Conservation (phyloP, 64 coral and sea anemone species). For the Porites lutea region DNA sequence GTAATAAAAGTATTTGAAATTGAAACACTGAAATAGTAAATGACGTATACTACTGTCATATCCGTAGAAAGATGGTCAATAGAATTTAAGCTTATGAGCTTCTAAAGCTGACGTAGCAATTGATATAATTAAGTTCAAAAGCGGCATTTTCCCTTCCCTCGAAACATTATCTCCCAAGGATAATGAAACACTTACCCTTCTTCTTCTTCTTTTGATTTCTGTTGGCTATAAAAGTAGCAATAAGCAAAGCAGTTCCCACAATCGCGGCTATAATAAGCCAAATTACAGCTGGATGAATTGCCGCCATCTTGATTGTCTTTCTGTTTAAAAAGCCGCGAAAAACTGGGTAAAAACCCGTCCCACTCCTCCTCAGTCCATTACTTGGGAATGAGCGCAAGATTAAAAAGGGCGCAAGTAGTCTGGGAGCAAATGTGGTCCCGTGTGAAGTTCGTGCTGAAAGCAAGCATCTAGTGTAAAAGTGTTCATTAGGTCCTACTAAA, state of each 20-base stretch:
- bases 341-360: not conserved
- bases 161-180: not conserved
- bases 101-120: not conserved
- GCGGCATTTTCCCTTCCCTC: not conserved
- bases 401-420: too few relatives aligned
- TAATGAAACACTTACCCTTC: slow-evolving; percentile 5
- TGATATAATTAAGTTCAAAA: not conserved
- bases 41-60: too few relatives aligned
- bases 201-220: slow-evolving; percentile 59
- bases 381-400: too few relatives aligned
- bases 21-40: too few relatives aligned
- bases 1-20: too few relatives aligned
- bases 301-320: slow-evolving; percentile 64
- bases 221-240: slow-evolving; percentile 49
- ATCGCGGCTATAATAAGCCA: slow-evolving; percentile 67
- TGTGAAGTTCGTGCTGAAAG: slow-evolving; percentile 68
- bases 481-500: slow-evolving; percentile 58
- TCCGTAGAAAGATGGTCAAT: too few relatives aligned
- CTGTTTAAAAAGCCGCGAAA: not conserved
- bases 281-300: slow-evolving; percentile 24
- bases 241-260: slow-evolving; percentile 37
- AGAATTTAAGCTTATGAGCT: not conserved
- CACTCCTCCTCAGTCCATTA: too few relatives aligned
- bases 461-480: slow-evolving; percentile 55
- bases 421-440: slow-evolving; percentile 70